Percentiles rank a stretch among this genome's conserved stretches.
These are phyloP conservation scores for Sanderia malayensis DNA, from an alignment of 30 jellyfish, hydroid and myxozoan species.

Conservation along the genomic window DNA sequence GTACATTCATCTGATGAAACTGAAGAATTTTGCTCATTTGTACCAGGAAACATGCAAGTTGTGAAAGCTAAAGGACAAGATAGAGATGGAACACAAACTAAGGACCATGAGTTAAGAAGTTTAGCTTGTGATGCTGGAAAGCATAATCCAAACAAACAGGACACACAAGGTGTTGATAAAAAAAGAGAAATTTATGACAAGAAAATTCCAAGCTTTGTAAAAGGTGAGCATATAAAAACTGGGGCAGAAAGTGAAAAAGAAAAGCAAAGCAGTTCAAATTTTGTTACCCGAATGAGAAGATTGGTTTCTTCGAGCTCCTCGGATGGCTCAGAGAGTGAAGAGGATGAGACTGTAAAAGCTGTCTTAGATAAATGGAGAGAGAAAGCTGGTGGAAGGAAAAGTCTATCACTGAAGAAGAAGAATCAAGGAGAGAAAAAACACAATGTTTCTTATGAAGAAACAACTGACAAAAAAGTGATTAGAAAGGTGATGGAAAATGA, in stretches of 20 bases:
- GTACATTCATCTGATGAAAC: too few species aligned
- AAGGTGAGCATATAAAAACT: background rate
- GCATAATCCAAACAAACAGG: too few species aligned
- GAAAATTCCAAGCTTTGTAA: too few species aligned
- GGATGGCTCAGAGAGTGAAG: background rate
- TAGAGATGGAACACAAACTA: too few species aligned
- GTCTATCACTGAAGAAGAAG: background rate
- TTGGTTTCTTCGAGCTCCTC: slow-evolving; percentile 8
- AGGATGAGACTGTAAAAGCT: slow-evolving; percentile 14
- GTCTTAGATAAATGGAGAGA: slow-evolving; percentile 44
- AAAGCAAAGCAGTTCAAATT: background rate
- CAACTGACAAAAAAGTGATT: background rate
- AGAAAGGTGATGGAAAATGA: background rate
- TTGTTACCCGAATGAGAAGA: too few species aligned
- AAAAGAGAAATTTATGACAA: too few species aligned
- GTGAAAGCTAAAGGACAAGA: too few species aligned
- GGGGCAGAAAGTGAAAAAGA: background rate
- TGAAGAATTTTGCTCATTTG: too few species aligned
- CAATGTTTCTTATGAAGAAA: slow-evolving; percentile 3
- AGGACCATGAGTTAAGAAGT: too few species aligned
- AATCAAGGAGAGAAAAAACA: background rate
- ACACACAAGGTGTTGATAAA: too few species aligned
- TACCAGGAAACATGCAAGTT: too few species aligned
- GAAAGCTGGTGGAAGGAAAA: background rate
- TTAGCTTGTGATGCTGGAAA: too few species aligned